Evolutionary conservation across 2,888 invertebrate species (phyloP).

Genomic region (Scaptodrosophila latifasciaeformis): DNA sequence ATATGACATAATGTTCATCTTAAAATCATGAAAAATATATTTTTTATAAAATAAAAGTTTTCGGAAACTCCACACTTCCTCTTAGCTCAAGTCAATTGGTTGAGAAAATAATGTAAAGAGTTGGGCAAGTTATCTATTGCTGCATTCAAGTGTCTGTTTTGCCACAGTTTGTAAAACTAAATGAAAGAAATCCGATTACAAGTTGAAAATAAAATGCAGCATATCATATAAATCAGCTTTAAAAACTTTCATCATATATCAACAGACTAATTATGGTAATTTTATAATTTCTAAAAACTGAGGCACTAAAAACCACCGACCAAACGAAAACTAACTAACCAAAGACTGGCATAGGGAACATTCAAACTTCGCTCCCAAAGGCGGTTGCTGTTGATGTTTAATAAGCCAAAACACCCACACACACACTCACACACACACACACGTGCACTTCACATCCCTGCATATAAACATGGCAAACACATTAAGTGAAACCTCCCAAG

Average conservation of each 20-base stretch:
- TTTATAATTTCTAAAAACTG: constrained; percentile 57
- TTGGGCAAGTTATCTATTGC: constrained; percentile 1
- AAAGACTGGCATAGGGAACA: not conserved
- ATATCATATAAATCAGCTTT: constrained; percentile 57
- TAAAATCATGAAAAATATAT: no score
- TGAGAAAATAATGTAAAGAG: no score
- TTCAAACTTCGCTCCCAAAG: constrained; percentile 24
- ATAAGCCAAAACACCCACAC: constrained; percentile 37
- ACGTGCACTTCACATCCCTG: constrained; percentile 8
- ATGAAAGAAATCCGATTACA: constrained; percentile 36
- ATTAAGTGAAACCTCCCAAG: constrained; percentile 23
- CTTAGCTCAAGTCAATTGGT: no score
- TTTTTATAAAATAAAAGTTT: no score
- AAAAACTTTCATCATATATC: constrained; percentile 59
- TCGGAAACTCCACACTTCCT: no score
- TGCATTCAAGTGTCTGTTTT: not conserved
- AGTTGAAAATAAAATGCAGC: constrained; percentile 25
- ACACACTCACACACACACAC: constrained; percentile 15
- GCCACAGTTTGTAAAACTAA: not conserved
- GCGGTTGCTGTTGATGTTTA: constrained; percentile 59
- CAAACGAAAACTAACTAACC: not conserved
- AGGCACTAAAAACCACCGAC: constrained; percentile 14
- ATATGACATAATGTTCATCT: no score
- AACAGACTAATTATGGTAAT: constrained; percentile 60
- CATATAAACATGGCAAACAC: not conserved